Evolutionary conservation across 23 tunicate genomes (phyloP).

Genomic region (Trididemnum clinides): DNA sequence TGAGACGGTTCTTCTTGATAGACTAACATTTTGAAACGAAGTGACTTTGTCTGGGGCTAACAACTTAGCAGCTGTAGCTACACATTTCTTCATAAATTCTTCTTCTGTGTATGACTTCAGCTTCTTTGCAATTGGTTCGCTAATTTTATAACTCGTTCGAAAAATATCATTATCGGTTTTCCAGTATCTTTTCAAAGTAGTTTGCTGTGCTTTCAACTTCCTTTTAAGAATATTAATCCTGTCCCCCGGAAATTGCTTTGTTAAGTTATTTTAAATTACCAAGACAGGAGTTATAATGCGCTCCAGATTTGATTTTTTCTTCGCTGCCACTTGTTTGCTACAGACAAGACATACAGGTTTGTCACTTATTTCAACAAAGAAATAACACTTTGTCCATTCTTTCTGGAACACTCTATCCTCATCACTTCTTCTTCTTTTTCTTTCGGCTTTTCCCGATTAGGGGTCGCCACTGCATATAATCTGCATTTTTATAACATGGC

Average conservation of each 20-base stretch:
- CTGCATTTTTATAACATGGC: too few species aligned
- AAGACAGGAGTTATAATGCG: slow-evolving; percentile 42
- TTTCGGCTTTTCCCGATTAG: too few species aligned
- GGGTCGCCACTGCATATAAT: too few species aligned
- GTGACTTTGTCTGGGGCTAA: slow-evolving; percentile 57
- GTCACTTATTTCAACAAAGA: slow-evolving; percentile 37
- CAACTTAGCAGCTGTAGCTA: slow-evolving; percentile 49
- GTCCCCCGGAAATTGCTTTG: slow-evolving; percentile 44
- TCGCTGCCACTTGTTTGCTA: slow-evolving; percentile 53
- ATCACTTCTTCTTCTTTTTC: slow-evolving; percentile 28
- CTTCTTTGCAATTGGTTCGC: slow-evolving; percentile 54
- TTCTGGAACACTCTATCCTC: slow-evolving; percentile 35
- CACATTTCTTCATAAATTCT: slow-evolving; percentile 45
- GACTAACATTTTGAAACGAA: slow-evolving; percentile 58
- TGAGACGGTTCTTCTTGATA: slow-evolving; percentile 68
- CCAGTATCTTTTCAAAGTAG: slow-evolving; percentile 46
- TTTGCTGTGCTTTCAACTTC: slow-evolving; percentile 41
- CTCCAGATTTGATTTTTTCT: slow-evolving; percentile 30
- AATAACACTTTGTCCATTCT: slow-evolving; percentile 19
- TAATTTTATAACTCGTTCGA: slow-evolving; percentile 45
- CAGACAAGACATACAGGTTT: slow-evolving; percentile 42
- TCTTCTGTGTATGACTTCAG: slow-evolving; percentile 46
- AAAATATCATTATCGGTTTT: slow-evolving; percentile 39
- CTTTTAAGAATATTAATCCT: slow-evolving; percentile 20
- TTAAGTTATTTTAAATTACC: slow-evolving; percentile 26